A percentile compares a stretch with the other conserved stretches of the same genome.
These are phyloP conservation scores for Micromys minutus DNA, from an alignment of 2,113 vertebrate species.

Conservation along the genomic window DNA sequence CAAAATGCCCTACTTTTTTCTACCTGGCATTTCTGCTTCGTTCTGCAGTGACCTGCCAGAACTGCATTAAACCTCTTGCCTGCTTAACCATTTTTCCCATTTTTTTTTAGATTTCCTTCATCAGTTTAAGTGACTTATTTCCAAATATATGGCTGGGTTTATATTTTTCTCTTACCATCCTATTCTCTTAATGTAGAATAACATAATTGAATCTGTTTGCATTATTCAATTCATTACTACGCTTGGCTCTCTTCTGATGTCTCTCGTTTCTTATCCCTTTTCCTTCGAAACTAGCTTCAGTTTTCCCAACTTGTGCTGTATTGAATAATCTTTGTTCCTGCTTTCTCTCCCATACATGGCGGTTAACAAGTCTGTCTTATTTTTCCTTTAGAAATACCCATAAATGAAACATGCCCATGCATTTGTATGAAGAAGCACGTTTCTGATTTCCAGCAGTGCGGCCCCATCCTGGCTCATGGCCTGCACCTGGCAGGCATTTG, in stretches of 20 bases:
- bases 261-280: background rate
- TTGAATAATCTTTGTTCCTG: constrained; percentile 32
- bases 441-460: background rate
- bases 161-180: background rate
- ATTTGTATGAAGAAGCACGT: background rate
- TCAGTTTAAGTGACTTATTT: constrained; percentile 19
- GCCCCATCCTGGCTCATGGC: background rate
- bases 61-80: background rate
- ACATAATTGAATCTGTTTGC: background rate
- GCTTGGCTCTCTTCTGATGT: background rate
- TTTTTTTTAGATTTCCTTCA: constrained; percentile 43
- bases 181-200: background rate
- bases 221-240: constrained; percentile 10
- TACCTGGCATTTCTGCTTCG: background rate
- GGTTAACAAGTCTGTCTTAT: background rate
- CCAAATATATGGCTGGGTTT: background rate
- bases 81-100: background rate
- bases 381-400: constrained; percentile 52
- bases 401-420: background rate
- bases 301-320: background rate
- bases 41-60: background rate
- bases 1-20: background rate
- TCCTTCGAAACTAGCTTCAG: constrained; percentile 11
- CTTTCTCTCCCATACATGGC: background rate
- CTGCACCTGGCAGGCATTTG: background rate